Conservation (phyloP, 2,113 vertebrate species). For the Nibea albiflora region DNA sequence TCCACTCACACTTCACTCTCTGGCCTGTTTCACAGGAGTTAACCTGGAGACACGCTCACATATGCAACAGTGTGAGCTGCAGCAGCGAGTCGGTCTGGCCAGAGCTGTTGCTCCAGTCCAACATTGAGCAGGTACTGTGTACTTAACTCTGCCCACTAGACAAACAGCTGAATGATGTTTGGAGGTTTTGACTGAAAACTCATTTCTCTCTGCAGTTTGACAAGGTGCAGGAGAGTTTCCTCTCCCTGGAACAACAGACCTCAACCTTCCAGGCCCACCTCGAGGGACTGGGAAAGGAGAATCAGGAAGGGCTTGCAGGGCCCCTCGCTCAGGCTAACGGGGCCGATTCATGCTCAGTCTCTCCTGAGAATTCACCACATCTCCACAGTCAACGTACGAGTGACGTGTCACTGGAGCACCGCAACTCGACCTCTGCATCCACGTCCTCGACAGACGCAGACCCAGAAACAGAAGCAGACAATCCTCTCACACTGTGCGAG, state of each 20-base stretch:
- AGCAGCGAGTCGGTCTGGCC: constrained; percentile 76
- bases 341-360: not conserved
- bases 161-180: constrained; percentile 22
- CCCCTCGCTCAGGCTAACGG: not conserved
- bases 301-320: not conserved
- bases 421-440: not conserved
- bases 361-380: constrained; percentile 3
- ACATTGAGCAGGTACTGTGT: constrained; percentile 80
- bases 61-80: constrained; percentile 47
- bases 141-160: not conserved
- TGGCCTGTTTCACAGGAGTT: constrained; percentile 69
- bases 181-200: constrained; percentile 20
- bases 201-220: constrained; percentile 75
- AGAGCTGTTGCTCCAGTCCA: constrained; percentile 79
- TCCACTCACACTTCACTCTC: not conserved
- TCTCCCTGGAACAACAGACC: constrained; percentile 79
- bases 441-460: constrained; percentile 1
- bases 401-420: not conserved
- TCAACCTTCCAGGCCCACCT: constrained; percentile 82
- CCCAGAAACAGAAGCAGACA: not conserved
- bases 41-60: constrained; percentile 65
- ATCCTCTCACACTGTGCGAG: constrained; percentile 37
- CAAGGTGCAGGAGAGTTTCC: constrained; percentile 76
- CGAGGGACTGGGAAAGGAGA: constrained; percentile 67
- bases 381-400: not conserved